Base-by-base conservation (phyloP, 2,797 vertebrate genomes). In the Cyprinella venusta region DNA sequence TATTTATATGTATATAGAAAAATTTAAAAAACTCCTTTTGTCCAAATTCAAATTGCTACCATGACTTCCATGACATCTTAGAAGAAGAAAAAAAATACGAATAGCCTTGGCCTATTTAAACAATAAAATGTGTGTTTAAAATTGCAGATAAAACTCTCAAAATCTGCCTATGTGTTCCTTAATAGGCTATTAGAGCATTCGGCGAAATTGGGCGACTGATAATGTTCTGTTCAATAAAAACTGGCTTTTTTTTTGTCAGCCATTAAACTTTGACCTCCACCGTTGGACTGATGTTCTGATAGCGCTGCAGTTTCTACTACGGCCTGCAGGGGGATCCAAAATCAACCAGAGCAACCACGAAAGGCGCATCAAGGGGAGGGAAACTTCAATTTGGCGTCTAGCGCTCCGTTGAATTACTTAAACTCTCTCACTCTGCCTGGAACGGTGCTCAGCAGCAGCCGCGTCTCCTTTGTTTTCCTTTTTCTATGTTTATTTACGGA, bases 281-380 rank as follows among this genome's bases (percentile, higher is more conserved):
- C 13, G 0, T 30, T 1, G 18, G 18, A 54, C 6, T n/a, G 10
- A 48, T 15, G 45, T 13, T 48, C 13, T 15, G 15, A 5, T 48
- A 48, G 45, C 15, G 33, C 80, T 10, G 38, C 78, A 24, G 52
- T 26, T 79, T 74, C 38, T 64, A 80, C 5, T 12, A 24, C 0
- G 0, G 21, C 90, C 93, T 77, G 82, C 89, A 91, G 91, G 89
- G 68, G 92, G 85, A 89, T 15, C 19, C 78, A 45, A 18, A 21
- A 74, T 15, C 42, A 52, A 74, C 45, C 78, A 80, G 40, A 84
- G 24, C 72, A 36, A 19, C 70, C 2, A 6, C 15, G 18, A 45
- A 9, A 12, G 30, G 36, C 54, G 40, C 63, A 38, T 33, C 16
- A 65, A 78, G 67, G 70, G 84, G 68, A 64, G 69, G 84, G 81